Base-by-base conservation (phyloP, 2,113 vertebrate genomes). In the Eptesicus fuscus region DNA sequence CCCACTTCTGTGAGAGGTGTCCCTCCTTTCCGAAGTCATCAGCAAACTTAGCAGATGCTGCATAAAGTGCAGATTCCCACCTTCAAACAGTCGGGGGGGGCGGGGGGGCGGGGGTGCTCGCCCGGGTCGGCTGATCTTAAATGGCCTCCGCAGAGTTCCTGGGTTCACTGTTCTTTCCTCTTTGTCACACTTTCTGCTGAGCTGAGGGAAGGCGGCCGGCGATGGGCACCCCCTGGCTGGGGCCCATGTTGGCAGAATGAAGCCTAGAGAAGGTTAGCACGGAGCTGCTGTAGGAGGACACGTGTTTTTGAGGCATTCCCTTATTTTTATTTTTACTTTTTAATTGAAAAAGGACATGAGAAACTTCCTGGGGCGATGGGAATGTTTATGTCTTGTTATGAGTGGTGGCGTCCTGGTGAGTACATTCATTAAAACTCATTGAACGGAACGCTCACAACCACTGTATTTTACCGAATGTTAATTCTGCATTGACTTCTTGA, bases 351-450 rank as follows among this genome's bases (percentile, higher is more conserved):
- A 61, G 59, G 59, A 61, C 25, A 28, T 61, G 59, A 61, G 59
- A 61, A 25, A 28, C 59, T 11, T 28, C 59, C 23, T 11, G 25
- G 59, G 59, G 23, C 25, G 23, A 61, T 25, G 59, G 25, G 25
- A 61, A 28, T 61, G 59, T 28, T 61, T 61, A 2, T 12, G 25
- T 61, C 23, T 61, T 12, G 59, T 4, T 28, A 4, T 12, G 25
- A 28, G 59, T 28, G 59, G 25, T 61, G 59, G 17, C 77, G 74
- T 76, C 30, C 37, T 44, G 22, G 40, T 76, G 11, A 47, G 2
- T n/a, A 65, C 6, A 77, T 20, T 67, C 61, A 73, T 83, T 47
- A 65, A 95, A 89, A 87, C 35, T 47, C 49, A 51, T 5, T 78
- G 20, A 32, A 35, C 32, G 69, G 20, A 69, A 53, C 11, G 23